Base-by-base conservation (phyloP, 2,888 invertebrate genomes). In the Netelia melanura region DNA sequence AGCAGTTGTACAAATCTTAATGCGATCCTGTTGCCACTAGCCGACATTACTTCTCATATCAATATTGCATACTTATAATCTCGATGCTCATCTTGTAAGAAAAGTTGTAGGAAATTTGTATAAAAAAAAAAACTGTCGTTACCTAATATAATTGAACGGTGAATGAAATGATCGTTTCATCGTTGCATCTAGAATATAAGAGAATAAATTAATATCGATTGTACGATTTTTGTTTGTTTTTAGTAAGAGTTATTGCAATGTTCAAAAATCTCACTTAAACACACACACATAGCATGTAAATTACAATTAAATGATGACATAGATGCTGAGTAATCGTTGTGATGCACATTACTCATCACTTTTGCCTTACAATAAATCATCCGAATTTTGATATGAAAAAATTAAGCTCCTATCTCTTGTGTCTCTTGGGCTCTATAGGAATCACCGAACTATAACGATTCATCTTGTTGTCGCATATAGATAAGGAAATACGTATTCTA, bases 331-430 rank as follows among this genome's bases (percentile, higher is more conserved):
- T 71, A 81, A 68, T 84, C 80, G 71, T 86, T 86, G 83, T 30
- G 86, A 78, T 89, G 88, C 91, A 89, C 76, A 81, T 87, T 88
- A 88, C 81, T 89, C 84, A 87, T 86, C 86, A 83, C 76, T 83
- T 86, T 88, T 87, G 87, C 84, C 83, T 89, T 86, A 75, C 87
- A 91, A 92, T 92, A 92, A 92, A 92, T 89, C 79, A 86, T 89
- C 90, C 87, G 81, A 89, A 89, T 90, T 91, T 90, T 89, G 90
- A 88, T 88, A 89, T 68, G 56, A 85, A 38, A 78, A 64, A 81
- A 87, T 81, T 44, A 85, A 56, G 44, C 72, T 38, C 23, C n/a
- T 64, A 38, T 71, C 21, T 62, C 54, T 70, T 70, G 8, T 11
- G n/a, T 44, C 38, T 11, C 21, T 14, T n/a, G 21, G 17, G 21